Evolutionary conservation across 2,797 vertebrate species (phyloP).

Genomic region (Poecilia wingei): DNA sequence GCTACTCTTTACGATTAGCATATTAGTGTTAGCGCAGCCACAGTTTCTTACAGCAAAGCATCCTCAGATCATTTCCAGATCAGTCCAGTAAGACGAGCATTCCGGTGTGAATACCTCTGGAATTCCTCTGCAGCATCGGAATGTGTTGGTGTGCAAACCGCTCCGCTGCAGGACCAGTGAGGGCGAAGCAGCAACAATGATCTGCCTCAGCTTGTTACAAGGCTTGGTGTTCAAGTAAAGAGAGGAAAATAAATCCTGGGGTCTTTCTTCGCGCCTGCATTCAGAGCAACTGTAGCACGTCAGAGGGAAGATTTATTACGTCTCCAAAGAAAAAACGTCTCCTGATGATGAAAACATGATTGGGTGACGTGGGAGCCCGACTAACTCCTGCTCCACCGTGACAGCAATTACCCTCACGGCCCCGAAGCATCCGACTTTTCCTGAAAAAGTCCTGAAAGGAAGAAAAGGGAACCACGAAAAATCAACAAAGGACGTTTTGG

Average conservation of each 20-base stretch:
- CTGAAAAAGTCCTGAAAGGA: conserved; percentile 48
- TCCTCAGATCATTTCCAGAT: conserved; percentile 33
- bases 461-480: conserved; percentile 35
- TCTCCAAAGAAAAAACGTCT: conserved; percentile 74
- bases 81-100: conserved; percentile 62
- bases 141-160: conserved; percentile 74
- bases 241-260: conserved; percentile 32
- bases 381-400: conserved; percentile 68
- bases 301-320: conserved; percentile 77
- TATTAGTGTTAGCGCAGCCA: not conserved
- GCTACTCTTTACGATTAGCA: not conserved
- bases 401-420: conserved; percentile 74
- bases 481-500: conserved; percentile 69
- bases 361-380: conserved; percentile 66
- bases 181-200: conserved; percentile 71
- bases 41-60: not conserved
- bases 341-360: conserved; percentile 76
- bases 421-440: conserved; percentile 56
- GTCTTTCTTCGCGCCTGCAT: conserved; percentile 76
- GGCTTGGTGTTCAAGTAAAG: conserved; percentile 63
- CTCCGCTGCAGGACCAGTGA: conserved; percentile 72
- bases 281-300: conserved; percentile 82
- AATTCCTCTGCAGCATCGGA: conserved; percentile 59
- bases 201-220: conserved; percentile 83
- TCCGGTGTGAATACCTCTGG: conserved; percentile 72